Base-by-base conservation (phyloP, 2,113 vertebrate species). In the Morone chrysops region DNA sequence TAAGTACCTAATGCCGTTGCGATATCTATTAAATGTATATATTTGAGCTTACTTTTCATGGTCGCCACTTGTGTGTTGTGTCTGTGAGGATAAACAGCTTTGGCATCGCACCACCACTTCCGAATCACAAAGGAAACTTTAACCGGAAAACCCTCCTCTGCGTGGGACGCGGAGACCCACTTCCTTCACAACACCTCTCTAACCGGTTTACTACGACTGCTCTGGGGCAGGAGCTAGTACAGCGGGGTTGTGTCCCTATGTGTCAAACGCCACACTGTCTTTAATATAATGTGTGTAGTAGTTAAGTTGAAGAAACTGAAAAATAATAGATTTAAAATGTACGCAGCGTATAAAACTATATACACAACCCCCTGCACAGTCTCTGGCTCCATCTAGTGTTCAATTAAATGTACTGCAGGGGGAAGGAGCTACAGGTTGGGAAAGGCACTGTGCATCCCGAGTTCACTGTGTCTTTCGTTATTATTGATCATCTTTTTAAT, bases 111-210 rank as follows among this genome's bases (percentile, higher is more conserved):
- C 43, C 68, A 47, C 72, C 80, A 92, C 93, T 93, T 93, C 92
- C 81, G 88, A 93, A 70, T 91, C 90, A 94, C 93, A 94, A 94
- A 92, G 93, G 92, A 94, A 94, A 94, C 75, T 94, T 94, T 92
- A 72, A 85, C 93, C 92, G 93, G 92, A 94, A 94, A 94, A 84
- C 76, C 90, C 90, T 90, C 89, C 88, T 89, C 84, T 76, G 73
- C 78, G 83, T 87, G 83, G 83, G 82, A 92, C 74, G 73, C 71
- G 38, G 1, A 57, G 71, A 75, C 70, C 40, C 80, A 78, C 89
- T 90, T 91, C 90, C 90, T 90, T 20, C 75, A 73, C 78, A 59
- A 31, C 78, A 68, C 20, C n/a, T 68, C 54, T 6, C 16, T 16
- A 13, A 18, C 60, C n/a, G 61, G 20, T 40, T 17, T 6, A 41